These are phyloP conservation scores for Pelagia noctiluca DNA, from an alignment of 30 jellyfish, hydroid and myxozoan genomes.

Conservation along the genomic window DNA sequence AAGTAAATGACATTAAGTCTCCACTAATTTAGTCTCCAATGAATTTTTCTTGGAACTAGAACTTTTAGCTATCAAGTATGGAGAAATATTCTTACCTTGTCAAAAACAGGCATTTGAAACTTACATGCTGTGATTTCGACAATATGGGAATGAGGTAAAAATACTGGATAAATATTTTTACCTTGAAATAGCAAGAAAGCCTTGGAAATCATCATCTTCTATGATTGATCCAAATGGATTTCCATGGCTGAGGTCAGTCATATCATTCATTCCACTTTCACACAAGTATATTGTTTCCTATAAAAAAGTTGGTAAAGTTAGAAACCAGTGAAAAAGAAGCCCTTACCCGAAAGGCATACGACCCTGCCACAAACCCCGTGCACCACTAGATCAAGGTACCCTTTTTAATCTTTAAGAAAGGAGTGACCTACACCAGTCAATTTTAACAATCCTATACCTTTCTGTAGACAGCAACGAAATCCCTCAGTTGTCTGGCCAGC, in stretches of 20 bases:
- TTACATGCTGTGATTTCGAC: no score
- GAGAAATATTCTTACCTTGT: no score
- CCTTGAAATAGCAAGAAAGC: conserved; percentile 46
- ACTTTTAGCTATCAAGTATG: no score
- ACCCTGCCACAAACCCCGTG: not conserved
- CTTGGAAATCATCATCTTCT: conserved; percentile 33
- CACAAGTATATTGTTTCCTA: conserved; percentile 32
- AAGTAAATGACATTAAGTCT: no score
- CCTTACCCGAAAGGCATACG: not conserved
- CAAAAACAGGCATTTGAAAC: no score
- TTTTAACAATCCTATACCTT: no score
- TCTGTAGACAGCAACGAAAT: conserved; percentile 58
- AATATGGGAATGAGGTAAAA: no score
- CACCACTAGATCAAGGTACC: no score
- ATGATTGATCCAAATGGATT: not conserved
- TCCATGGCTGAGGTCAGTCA: not conserved
- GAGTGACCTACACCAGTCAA: no score
- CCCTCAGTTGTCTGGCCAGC: conserved; percentile 81
- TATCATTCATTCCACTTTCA: not conserved
- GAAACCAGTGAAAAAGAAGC: not conserved
- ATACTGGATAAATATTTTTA: not conserved
- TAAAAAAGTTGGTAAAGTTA: not conserved
- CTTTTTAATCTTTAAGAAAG: no score
- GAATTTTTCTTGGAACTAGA: no score
- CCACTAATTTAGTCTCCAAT: no score